Evolutionary conservation across 2,797 vertebrate genomes (phyloP).

Genomic region (Gymnocypris eckloni): DNA sequence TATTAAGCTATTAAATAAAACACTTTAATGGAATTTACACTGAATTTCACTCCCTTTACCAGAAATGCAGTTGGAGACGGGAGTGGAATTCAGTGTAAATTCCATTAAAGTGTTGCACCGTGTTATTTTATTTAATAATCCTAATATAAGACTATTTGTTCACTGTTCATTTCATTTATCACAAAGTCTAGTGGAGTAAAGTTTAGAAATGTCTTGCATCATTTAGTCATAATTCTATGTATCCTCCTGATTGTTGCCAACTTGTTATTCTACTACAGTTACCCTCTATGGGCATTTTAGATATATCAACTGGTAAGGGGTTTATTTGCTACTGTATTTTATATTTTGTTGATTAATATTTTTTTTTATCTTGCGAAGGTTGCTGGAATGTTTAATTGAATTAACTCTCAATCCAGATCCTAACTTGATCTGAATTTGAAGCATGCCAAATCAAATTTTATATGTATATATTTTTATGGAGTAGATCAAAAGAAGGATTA

Average conservation of each 20-base stretch:
- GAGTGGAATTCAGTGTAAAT: neutral
- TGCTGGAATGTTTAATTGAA: slow-evolving; percentile 20
- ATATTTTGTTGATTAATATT: slow-evolving; percentile 45
- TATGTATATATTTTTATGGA: slow-evolving; percentile 57
- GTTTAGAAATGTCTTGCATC: slow-evolving; percentile 1
- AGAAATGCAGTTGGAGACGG: slow-evolving; percentile 9
- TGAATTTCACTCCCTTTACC: neutral
- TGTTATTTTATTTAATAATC: neutral
- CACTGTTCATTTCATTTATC: neutral
- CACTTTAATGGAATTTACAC: too few relatives aligned
- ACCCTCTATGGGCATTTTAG: slow-evolving; percentile 29
- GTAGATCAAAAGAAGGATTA: slow-evolving; percentile 50
- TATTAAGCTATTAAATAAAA: too few relatives aligned
- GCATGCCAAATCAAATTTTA: slow-evolving; percentile 50
- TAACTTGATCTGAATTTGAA: slow-evolving; percentile 31
- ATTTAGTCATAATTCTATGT: slow-evolving; percentile 34
- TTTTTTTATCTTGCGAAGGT: slow-evolving; percentile 27
- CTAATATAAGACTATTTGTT: slow-evolving; percentile 9
- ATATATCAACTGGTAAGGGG: neutral
- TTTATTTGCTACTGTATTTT: slow-evolving; percentile 45
- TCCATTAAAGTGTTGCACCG: neutral
- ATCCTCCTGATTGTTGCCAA: slow-evolving; percentile 23
- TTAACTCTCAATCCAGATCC: slow-evolving; percentile 55
- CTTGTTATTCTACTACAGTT: slow-evolving; percentile 17
- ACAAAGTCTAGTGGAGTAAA: slow-evolving; percentile 5